These are phyloP conservation scores for Lamproptera curius DNA, from an alignment of 2,888 invertebrate genomes.

Conservation along the genomic window DNA sequence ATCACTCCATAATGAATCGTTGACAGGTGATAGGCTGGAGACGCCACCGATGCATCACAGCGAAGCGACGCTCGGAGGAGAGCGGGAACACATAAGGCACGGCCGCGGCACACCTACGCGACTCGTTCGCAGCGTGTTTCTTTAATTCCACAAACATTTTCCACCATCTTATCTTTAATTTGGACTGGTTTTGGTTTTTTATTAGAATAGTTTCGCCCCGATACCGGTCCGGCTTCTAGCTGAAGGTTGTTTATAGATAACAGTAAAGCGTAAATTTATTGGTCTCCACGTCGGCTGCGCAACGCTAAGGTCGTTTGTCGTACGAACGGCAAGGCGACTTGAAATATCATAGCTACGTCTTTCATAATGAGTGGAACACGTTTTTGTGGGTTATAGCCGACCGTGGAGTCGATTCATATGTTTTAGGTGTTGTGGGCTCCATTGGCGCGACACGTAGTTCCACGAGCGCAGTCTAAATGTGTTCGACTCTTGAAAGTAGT, in stretches of 20 bases:
- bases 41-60: constrained; percentile 29
- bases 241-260: constrained; percentile 70
- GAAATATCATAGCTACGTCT: constrained; percentile 72
- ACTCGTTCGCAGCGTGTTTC: constrained; percentile 33
- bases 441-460: constrained; percentile 50
- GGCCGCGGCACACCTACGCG: constrained; percentile 22
- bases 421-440: constrained; percentile 27
- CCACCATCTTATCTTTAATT: constrained; percentile 54
- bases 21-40: constrained; percentile 25
- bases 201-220: constrained; percentile 73
- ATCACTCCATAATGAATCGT: constrained; percentile 20
- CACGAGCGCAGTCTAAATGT: constrained; percentile 65
- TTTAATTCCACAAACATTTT: constrained; percentile 46
- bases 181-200: constrained; percentile 72
- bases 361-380: constrained; percentile 73
- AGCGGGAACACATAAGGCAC: constrained; percentile 14
- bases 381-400: constrained; percentile 52
- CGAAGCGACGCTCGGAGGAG: constrained; percentile 13
- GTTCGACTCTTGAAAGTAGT: constrained; percentile 31
- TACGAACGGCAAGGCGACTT: constrained; percentile 47
- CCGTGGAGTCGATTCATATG: constrained; percentile 48
- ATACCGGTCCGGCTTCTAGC: constrained; percentile 63
- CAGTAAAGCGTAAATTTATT: constrained; percentile 73
- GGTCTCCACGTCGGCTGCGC: constrained; percentile 54
- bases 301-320: constrained; percentile 55